Base-by-base conservation (phyloP, 2,888 invertebrate genomes). In the Trimorus sp. region DNA sequence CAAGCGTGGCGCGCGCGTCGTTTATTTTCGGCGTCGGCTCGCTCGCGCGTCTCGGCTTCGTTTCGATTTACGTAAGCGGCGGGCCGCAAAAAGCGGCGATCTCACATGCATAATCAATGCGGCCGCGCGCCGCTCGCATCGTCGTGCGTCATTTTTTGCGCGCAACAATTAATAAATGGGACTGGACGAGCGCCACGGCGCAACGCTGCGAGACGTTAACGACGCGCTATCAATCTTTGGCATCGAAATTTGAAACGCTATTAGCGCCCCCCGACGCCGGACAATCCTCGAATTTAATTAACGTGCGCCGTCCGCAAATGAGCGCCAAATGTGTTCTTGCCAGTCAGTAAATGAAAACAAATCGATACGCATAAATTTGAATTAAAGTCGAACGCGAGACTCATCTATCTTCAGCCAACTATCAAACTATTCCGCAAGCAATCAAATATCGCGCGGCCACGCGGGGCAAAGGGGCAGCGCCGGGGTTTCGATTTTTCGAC, bases 201-300 rank as follows among this genome's bases (percentile, higher is more conserved):
- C 26, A 26, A 26, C 26, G 26, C 26, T 26, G 26, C 26, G 51
- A 65, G 65, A 73, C 65, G 59, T 45, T 58, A 74, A 69, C 76
- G 69, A 69, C 49, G 26, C 69, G 15, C 69, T 69, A 76, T 62
- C 76, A 76, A 76, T 76, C 76, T 76, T 69, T 49, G 40, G 36
- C 60, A 76, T 76, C 76, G 54, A 63, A 77, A 77, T 63, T 65
- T 70, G 36, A 65, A 69, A 51, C 53, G 49, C 62, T 60, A 70
- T 59, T 70, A 70, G 15, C 36, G 62, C 62, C 56, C 15, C 15
- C 26, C 45, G 38, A 60, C 16, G 63, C 60, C 38, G 42, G 12
- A 56, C 63, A 65, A 77, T 77, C 70, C 54, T 51, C 37, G 58
- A 77, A 77, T 70, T 77, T 77, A 77, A 77, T 77, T 77, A 77